Base-by-base conservation (phyloP, 2,797 vertebrate genomes). In the Lithobates sylvaticus region DNA sequence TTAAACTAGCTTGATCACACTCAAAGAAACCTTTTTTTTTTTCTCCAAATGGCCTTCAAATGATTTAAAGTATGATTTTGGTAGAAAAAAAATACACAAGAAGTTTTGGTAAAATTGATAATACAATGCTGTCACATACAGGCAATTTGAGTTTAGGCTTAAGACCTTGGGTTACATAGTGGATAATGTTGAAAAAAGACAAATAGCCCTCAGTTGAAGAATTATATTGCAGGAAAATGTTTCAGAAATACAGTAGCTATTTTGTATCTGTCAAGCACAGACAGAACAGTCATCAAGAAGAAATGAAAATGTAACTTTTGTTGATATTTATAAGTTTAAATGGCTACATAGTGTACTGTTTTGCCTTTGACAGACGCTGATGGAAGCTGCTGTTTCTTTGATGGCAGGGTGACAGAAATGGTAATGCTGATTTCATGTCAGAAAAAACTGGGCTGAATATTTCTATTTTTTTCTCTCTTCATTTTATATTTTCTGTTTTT, bases 271-370 rank as follows among this genome's bases (percentile, higher is more conserved):
- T 82, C 80, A 82, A 39, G 67, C 68, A 71, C 32, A 81, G 68
- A 71, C 80, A 21, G 34, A 82, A 61, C 54, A 82, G 80, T 74
- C 80, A 73, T 71, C 70, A 23, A 74, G 36, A 44, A 73, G 39
- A 65, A 44, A 82, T 82, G 69, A 42, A 42, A 81, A 73, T 81
- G 54, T 64, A 82, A 73, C 80, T 82, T 82, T 74, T 82, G 44
- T 69, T 74, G 80, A 82, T 82, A 74, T 74, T 82, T 82, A 64
- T 73, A 69, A 65, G n/a, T 82, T 82, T 64, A 34, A 23, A 34
- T 65, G 80, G 80, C 58, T 82, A 82, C 70, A 65, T 82, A 29
- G 80, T 82, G 80, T 82, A 74, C 80, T 44, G 80, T 64, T 82
- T 64, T 82, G 69, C 34, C 54, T 74, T 23, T 82, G 80, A 82